These are phyloP conservation scores for Drosophila kanapiae DNA, from an alignment of 1,140 invertebrate species.

Conservation along the genomic window DNA sequence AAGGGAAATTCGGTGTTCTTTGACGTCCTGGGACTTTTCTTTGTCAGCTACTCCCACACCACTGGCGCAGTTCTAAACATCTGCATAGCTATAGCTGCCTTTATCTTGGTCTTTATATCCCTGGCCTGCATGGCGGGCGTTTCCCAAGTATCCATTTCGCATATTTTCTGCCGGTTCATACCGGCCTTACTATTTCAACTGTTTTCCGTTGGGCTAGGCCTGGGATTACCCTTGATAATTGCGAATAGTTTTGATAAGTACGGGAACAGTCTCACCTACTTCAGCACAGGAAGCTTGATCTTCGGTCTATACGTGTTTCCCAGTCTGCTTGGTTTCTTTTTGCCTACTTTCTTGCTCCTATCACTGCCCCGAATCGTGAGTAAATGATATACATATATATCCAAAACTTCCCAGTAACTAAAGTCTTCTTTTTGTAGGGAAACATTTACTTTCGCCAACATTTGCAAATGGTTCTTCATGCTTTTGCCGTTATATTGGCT, in stretches of 20 bases:
- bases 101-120: conserved; percentile 83
- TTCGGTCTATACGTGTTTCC: conserved; percentile 86
- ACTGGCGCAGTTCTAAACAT: conserved; percentile 87
- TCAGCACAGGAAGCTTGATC: conserved; percentile 87
- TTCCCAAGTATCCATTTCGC: conserved; percentile 33
- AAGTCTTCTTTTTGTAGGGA: background rate
- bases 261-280: conserved; percentile 89
- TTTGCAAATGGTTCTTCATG: conserved; percentile 61
- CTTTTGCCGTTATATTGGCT: conserved; percentile 53
- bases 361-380: conserved; percentile 49
- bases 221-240: conserved; percentile 86
- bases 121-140: conserved; percentile 52
- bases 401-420: background rate
- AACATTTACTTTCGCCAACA: conserved; percentile 22
- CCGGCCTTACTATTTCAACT: conserved; percentile 55
- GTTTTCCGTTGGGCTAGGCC: conserved; percentile 79
- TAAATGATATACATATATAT: background rate
- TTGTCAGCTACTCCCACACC: conserved; percentile 88
- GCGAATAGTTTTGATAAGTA: conserved; percentile 80
- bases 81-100: conserved; percentile 85
- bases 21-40: conserved; percentile 91
- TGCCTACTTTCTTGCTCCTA: conserved; percentile 79
- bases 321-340: conserved; percentile 38
- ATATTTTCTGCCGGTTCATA: conserved; percentile 48
- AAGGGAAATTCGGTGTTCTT: conserved; percentile 90